phyloP scores from a whole-genome alignment of 2,888 invertebrate genomes.

The Acleris holmiana region DNA sequence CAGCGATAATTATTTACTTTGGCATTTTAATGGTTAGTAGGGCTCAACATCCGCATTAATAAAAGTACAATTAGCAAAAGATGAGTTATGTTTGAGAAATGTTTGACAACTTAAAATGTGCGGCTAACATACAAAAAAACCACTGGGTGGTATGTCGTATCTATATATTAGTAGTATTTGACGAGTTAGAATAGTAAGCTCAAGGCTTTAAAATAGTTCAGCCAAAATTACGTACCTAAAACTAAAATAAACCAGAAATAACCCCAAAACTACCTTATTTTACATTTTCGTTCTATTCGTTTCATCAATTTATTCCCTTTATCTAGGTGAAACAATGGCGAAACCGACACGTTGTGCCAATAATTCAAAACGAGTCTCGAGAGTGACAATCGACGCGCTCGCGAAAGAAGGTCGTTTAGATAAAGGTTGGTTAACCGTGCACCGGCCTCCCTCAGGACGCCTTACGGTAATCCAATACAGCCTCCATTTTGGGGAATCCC shows the following conservation, averaged over 20 bases:
- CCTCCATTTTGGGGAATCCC: conserved; percentile 24
- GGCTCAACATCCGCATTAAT: too few relatives aligned
- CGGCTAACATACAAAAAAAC: too few relatives aligned
- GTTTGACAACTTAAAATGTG: too few relatives aligned
- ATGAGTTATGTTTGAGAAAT: too few relatives aligned
- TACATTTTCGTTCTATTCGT: background rate
- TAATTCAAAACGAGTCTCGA: conserved; percentile 26
- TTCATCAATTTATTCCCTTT: background rate
- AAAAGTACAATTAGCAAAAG: too few relatives aligned
- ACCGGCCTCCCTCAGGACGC: conserved; percentile 32
- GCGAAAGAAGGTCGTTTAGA: conserved; percentile 36
- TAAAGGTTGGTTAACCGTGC: conserved; percentile 38
- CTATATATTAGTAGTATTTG: too few relatives aligned
- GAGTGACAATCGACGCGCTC: conserved; percentile 29
- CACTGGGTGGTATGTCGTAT: too few relatives aligned
- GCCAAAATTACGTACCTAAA: background rate
- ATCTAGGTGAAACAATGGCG: conserved; percentile 11
- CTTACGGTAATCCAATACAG: conserved; percentile 36
- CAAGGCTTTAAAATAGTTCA: too few relatives aligned
- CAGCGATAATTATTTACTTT: too few relatives aligned
- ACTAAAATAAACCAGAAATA: background rate
- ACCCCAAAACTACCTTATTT: background rate
- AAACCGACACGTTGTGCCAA: conserved; percentile 19
- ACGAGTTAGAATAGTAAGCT: too few relatives aligned
- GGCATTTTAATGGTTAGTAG: too few relatives aligned